Evolutionary conservation across 2,888 invertebrate species (phyloP).

Genomic region (Sarcophaga subvicina): DNA sequence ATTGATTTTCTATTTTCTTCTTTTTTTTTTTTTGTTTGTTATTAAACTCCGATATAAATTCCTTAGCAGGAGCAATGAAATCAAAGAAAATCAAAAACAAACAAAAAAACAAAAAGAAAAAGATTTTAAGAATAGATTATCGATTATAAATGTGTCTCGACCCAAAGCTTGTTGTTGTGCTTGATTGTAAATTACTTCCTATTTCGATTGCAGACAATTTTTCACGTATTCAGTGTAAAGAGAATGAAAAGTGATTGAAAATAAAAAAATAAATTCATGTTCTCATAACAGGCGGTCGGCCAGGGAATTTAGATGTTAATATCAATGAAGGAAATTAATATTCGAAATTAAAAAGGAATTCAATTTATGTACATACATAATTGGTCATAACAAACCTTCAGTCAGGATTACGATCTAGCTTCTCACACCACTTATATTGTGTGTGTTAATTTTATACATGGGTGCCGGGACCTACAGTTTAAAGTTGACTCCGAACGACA

Average conservation of each 20-base stretch:
- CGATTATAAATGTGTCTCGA: background rate
- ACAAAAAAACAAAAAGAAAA: background rate
- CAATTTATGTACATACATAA: no score
- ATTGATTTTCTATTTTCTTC: background rate
- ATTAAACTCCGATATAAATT: slow-evolving; percentile 3
- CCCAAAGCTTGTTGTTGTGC: background rate
- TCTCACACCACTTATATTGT: no score
- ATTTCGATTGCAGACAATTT: background rate
- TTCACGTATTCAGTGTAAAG: background rate
- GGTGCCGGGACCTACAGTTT: no score
- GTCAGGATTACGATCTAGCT: no score
- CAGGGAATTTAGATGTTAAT: no score
- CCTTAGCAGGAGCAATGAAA: background rate
- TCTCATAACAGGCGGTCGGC: no score
- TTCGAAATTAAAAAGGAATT: no score
- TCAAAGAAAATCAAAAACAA: background rate
- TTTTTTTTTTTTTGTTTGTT: background rate
- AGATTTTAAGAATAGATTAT: background rate
- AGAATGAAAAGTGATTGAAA: background rate
- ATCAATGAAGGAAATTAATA: no score
- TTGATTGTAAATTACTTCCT: background rate
- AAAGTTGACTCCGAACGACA: no score
- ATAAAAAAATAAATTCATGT: no score
- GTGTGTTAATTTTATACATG: no score
- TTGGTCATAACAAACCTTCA: no score